Percentiles rank a stretch among this genome's conserved stretches.
Evolutionary conservation across 2,113 vertebrate species (phyloP).

Genomic region (Hippocampus mohnikei): DNA sequence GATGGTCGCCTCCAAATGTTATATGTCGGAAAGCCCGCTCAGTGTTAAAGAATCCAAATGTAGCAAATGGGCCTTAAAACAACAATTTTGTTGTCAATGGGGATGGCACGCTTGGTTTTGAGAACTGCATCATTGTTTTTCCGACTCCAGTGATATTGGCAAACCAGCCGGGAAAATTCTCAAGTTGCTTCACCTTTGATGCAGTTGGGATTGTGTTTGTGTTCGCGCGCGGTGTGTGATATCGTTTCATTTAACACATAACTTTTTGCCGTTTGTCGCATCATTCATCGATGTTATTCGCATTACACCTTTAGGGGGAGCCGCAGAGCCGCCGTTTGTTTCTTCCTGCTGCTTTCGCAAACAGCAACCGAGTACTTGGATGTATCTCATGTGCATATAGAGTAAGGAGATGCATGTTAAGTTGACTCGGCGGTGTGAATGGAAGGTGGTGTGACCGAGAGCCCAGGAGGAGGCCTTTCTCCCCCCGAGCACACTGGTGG

Average conservation of each 20-base stretch:
- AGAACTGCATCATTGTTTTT: too few species aligned
- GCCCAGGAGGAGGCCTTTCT: constrained; percentile 80
- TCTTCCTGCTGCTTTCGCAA: neutral
- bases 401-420: constrained; percentile 5
- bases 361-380: neutral
- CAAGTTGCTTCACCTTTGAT: too few species aligned
- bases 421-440: constrained; percentile 60
- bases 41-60: too few species aligned
- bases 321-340: neutral
- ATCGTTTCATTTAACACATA: neutral
- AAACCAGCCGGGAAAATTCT: too few species aligned
- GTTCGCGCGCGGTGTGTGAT: neutral
- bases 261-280: neutral
- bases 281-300: neutral
- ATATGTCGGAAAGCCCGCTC: too few species aligned
- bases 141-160: too few species aligned
- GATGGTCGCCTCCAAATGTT: too few species aligned
- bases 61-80: too few species aligned
- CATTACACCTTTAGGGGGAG: neutral
- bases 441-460: constrained; percentile 79
- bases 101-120: too few species aligned
- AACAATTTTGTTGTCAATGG: too few species aligned
- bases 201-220: too few species aligned
- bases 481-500: constrained; percentile 88
- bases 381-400: constrained; percentile 6